Percentiles rank a stretch among this genome's conserved stretches.
These are phyloP conservation scores for Parnassius orleans DNA, from an alignment of 2,888 invertebrate species.

Conservation along the genomic window DNA sequence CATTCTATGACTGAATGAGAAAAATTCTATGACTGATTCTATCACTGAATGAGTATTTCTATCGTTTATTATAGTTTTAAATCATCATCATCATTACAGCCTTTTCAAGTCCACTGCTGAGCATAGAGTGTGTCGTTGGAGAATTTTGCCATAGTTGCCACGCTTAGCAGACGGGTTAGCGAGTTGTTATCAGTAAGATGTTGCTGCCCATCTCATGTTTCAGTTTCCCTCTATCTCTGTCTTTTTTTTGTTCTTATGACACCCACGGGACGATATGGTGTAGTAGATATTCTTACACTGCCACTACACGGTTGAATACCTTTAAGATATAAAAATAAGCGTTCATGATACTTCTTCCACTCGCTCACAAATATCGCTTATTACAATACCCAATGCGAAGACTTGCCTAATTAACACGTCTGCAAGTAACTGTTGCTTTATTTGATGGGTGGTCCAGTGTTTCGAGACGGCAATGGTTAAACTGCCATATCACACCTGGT, in stretches of 20 bases:
- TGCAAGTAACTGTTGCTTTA: slow-evolving; percentile 11
- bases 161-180: not conserved
- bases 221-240: too few species aligned
- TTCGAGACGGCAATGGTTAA: not conserved
- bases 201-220: too few species aligned
- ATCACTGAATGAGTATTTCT: too few species aligned
- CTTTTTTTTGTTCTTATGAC: too few species aligned
- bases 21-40: too few species aligned
- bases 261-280: too few species aligned
- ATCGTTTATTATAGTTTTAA: too few species aligned
- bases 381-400: slow-evolving; percentile 16
- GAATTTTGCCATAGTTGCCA: not conserved
- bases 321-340: not conserved
- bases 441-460: slow-evolving; percentile 23
- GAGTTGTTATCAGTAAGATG: too few species aligned
- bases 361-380: slow-evolving; percentile 12
- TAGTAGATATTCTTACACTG: too few species aligned
- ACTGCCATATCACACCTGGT: slow-evolving; percentile 21
- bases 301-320: too few species aligned
- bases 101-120: slow-evolving; percentile 4
- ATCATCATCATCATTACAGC: not conserved
- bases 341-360: not conserved
- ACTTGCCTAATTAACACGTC: slow-evolving; percentile 22
- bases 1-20: too few species aligned
- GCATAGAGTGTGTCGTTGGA: not conserved